Evolutionary conservation across 2,113 vertebrate genomes (phyloP), one percentile per base, ranked within the genome.

Genomic region (Pica pica): DNA sequence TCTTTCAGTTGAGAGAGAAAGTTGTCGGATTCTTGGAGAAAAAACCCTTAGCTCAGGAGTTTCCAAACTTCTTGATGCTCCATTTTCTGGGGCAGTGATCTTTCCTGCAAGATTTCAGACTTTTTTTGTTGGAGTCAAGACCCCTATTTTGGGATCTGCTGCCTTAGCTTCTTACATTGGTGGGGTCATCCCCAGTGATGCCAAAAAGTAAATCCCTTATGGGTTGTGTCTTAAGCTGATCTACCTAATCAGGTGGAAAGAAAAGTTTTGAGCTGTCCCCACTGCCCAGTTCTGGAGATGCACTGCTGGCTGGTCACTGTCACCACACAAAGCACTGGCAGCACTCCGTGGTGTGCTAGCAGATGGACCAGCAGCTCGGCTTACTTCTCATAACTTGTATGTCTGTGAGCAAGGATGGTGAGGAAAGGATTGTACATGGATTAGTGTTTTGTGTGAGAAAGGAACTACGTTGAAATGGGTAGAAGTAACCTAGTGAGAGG

Each of bases 111-210:
- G 92, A 86, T 92, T 88, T 83, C 76, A 20, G 41, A 47, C 11
- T 44, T 55, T 20, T 20, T 79, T 70, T 64, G 42, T 75, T 75
- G 52, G 59, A 81, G 89, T 78, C 89, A 89, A 86, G 95, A 94
- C 89, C 89, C 33, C 86, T 86, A 90, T 94, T 95, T 90, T 89
- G 86, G 52, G 73, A 74, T 92, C 83, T 87, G 49, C 75, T 85
- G 61, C 70, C 49, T 79, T 92, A 88, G 28, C 85, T 83, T 57
- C 91, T 94, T 96, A 47, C 46, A 17, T 44, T 67, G 44, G 42
- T 75, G 47, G 52, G 73, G 52, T 92, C 73, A 78, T 83, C 47
- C 19, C 35, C 24, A 77, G 44, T 61, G 55, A 56, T 44, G 19
- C 52, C 56, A 49, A 33, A 71, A 91, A 81, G 30, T 87, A 84